phyloP scores from a whole-genome alignment of 2,797 vertebrate genomes.

The Mus spretus region DNA sequence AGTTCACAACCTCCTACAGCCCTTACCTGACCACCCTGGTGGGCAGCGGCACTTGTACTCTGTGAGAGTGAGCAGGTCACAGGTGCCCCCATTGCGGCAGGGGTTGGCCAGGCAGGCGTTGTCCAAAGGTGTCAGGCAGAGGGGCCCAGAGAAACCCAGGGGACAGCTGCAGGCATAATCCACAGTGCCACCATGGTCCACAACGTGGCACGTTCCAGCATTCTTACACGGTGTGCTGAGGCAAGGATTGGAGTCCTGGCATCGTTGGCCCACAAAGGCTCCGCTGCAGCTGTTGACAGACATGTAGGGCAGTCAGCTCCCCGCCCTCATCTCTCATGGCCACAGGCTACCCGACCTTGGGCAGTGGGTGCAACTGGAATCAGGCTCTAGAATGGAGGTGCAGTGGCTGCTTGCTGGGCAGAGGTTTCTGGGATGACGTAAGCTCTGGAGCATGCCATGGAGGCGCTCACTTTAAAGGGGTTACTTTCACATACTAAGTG shows the following conservation, averaged over 20 bases:
- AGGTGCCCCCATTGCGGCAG: slow-evolving; percentile 96
- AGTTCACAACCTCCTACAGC: rapidly evolving
- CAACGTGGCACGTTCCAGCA: slow-evolving; percentile 91
- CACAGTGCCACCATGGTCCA: slow-evolving; percentile 89
- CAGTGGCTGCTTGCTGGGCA: not conserved
- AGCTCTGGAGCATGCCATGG: rapidly evolving
- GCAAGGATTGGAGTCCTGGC: slow-evolving; percentile 95
- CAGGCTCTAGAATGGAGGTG: not conserved
- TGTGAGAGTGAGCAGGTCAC: slow-evolving; percentile 92
- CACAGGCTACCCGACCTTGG: too few species aligned
- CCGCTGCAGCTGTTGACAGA: slow-evolving; percentile 90
- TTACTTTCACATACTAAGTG: not conserved
- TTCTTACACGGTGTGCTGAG: slow-evolving; percentile 95
- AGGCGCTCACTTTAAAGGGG: rapidly evolving
- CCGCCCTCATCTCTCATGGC: rapidly evolving
- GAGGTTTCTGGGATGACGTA: not conserved
- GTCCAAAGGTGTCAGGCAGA: slow-evolving; percentile 95
- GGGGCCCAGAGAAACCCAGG: slow-evolving; percentile 94
- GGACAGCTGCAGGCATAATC: slow-evolving; percentile 93
- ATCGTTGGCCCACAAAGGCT: slow-evolving; percentile 92
- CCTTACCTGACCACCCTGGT: slow-evolving; percentile 96
- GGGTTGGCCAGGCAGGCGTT: slow-evolving; percentile 95
- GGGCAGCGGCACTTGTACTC: slow-evolving; percentile 95
- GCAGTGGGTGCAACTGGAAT: not conserved
- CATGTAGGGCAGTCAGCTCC: not conserved